These are phyloP conservation scores for Vireo altiloquus DNA, from an alignment of 2,113 vertebrate genomes.

Conservation along the genomic window DNA sequence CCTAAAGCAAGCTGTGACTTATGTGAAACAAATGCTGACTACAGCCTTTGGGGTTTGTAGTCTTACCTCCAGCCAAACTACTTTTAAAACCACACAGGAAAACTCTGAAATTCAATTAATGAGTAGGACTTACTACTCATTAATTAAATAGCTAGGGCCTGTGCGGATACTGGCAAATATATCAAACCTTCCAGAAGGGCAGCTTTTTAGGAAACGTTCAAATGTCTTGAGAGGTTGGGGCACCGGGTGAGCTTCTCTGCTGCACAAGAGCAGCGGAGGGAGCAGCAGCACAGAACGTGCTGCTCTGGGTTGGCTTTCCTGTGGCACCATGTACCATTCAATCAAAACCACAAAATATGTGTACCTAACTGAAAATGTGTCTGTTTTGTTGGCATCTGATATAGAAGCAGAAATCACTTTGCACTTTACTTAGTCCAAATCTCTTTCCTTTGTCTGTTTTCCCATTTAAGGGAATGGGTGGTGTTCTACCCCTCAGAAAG, in stretches of 20 bases:
- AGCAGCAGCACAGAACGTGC: background rate
- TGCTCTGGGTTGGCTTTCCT: background rate
- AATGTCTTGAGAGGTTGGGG: background rate
- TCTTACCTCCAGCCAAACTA: conserved; percentile 32
- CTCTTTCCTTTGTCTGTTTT: background rate
- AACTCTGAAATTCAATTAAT: conserved; percentile 9
- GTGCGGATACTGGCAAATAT: background rate
- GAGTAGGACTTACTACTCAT: background rate
- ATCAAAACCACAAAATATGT: background rate
- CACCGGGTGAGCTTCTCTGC: background rate
- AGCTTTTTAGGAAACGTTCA: background rate
- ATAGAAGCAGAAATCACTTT: background rate
- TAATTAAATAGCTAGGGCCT: background rate
- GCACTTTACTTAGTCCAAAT: background rate
- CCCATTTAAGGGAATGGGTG: background rate
- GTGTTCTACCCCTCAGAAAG: background rate
- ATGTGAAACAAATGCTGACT: conserved; percentile 57
- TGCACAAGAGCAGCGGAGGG: background rate
- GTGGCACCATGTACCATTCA: background rate
- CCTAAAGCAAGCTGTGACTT: conserved; percentile 57
- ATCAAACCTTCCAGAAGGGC: background rate
- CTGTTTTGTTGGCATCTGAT: background rate
- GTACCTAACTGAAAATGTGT: background rate
- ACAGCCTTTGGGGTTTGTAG: conserved; percentile 11
- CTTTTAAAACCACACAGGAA: conserved; percentile 44